phyloP scores from a whole-genome alignment of 2,888 invertebrate species.

The Drosophila prostipennis region DNA sequence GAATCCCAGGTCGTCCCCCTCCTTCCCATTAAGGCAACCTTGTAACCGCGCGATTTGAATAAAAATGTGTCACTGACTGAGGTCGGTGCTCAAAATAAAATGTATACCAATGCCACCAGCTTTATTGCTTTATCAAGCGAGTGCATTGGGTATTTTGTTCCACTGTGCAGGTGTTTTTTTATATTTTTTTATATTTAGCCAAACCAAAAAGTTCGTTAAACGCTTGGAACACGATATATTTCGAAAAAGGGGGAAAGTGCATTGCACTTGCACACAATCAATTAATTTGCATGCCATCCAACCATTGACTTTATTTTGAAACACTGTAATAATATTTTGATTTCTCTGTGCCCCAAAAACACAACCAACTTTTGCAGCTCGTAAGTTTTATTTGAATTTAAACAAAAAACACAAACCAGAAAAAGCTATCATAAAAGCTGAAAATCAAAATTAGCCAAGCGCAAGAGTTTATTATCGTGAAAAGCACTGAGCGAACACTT shows the following conservation, averaged over 20 bases:
- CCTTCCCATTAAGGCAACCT: constrained; percentile 32
- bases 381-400: constrained; percentile 70
- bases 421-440: constrained; percentile 13
- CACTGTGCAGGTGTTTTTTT: constrained; percentile 14
- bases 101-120: constrained; percentile 57
- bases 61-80: constrained; percentile 54
- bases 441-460: constrained; percentile 44
- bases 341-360: constrained; percentile 23
- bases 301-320: constrained; percentile 32
- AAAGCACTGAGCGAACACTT: constrained; percentile 79
- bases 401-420: constrained; percentile 42
- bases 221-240: constrained; percentile 56
- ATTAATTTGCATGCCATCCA: constrained; percentile 26
- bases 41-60: constrained; percentile 62
- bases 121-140: neutral
- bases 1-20: constrained; percentile 10
- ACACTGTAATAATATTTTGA: constrained; percentile 49
- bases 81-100: constrained; percentile 39
- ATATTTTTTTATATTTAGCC: neutral
- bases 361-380: constrained; percentile 56
- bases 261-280: constrained; percentile 46
- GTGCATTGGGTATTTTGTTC: neutral
- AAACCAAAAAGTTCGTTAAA: constrained; percentile 64
- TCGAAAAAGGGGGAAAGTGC: constrained; percentile 38
- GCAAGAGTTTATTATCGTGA: constrained; percentile 82